Percentiles rank a stretch among this genome's conserved stretches.
These are phyloP conservation scores for Calliopum simillimum DNA, from an alignment of 2,888 invertebrate species.

Conservation along the genomic window DNA sequence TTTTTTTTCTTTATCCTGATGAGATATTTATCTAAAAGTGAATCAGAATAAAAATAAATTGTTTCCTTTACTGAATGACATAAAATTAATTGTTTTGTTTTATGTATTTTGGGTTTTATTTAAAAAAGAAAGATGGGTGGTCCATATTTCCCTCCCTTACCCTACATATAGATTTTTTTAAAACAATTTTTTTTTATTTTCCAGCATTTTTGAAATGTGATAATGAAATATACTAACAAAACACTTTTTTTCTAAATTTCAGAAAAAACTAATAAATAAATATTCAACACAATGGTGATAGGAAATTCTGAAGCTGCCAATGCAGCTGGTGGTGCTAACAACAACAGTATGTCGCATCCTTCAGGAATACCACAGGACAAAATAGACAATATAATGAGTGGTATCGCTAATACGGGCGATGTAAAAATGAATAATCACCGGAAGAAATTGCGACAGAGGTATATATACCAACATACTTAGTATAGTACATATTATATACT, in stretches of 20 bases:
- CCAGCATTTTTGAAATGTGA: no score
- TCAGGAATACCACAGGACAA: constrained; percentile 69
- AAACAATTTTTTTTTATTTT: no score
- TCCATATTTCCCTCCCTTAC: no score
- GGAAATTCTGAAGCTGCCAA: constrained; percentile 71
- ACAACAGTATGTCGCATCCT: constrained; percentile 57
- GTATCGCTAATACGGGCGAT: constrained; percentile 89
- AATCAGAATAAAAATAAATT: no score
- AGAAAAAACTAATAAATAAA: constrained; percentile 47
- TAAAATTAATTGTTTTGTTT: no score
- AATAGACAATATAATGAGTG: constrained; percentile 90
- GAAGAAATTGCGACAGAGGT: constrained; percentile 90
- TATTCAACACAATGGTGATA: constrained; percentile 79
- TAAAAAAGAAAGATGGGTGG: no score
- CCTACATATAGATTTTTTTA: no score
- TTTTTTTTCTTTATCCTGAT: no score
- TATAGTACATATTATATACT: not conserved
- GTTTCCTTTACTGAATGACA: no score
- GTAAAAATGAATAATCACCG: constrained; percentile 91
- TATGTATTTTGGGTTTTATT: no score
- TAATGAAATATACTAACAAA: no score
- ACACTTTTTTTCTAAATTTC: constrained; percentile 22
- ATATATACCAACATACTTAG: constrained; percentile 48
- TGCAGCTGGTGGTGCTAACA: constrained; percentile 44
- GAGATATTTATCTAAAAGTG: no score